These are phyloP conservation scores for Hoplodrina ambigua DNA, from an alignment of 2,888 invertebrate species.

Conservation along the genomic window DNA sequence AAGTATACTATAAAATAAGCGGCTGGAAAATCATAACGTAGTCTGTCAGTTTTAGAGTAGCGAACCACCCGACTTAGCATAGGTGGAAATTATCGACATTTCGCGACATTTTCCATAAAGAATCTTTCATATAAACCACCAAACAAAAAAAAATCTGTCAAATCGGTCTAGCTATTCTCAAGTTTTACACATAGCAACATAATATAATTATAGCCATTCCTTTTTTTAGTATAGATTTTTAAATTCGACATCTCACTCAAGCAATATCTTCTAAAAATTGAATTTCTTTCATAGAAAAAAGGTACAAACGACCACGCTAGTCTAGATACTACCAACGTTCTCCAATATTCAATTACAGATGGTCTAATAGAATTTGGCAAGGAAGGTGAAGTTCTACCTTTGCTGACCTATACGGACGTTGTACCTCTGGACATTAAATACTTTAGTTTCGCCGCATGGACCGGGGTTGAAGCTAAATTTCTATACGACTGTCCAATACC, in stretches of 20 bases:
- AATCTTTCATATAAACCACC: too few species aligned
- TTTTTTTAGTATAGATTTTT: too few species aligned
- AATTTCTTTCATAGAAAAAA: background rate
- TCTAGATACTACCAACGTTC: constrained; percentile 15
- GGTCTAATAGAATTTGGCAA: constrained; percentile 91
- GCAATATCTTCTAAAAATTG: too few species aligned
- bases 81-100: too few species aligned
- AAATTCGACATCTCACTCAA: too few species aligned
- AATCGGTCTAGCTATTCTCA: too few species aligned
- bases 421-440: constrained; percentile 91
- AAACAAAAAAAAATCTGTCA: too few species aligned
- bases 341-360: constrained; percentile 79
- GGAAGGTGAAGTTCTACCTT: constrained; percentile 91
- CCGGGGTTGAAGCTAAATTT: constrained; percentile 92
- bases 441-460: constrained; percentile 93
- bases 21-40: constrained; percentile 1
- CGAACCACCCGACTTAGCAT: too few species aligned
- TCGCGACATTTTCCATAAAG: too few species aligned
- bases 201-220: too few species aligned
- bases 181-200: too few species aligned
- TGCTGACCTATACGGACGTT: constrained; percentile 91
- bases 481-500: constrained; percentile 91
- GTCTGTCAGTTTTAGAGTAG: background rate
- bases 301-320: background rate
- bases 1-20: background rate